These are phyloP conservation scores for Oconnorella tubifera DNA, from an alignment of 2,888 invertebrate species.

Conservation along the genomic window DNA sequence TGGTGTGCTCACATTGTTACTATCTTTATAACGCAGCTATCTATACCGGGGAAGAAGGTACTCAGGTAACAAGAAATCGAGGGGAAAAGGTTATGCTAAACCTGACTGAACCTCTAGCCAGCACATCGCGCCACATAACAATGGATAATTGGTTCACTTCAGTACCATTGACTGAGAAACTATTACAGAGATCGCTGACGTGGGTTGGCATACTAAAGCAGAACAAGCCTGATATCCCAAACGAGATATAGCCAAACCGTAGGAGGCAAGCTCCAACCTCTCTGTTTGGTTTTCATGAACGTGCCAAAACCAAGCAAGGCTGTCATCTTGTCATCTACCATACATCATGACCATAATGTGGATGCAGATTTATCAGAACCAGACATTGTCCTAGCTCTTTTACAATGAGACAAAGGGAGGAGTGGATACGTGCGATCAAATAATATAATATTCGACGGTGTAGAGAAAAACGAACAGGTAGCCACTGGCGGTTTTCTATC, in stretches of 20 bases:
- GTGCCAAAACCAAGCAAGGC: neutral
- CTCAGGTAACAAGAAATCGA: neutral
- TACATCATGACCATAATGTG: neutral
- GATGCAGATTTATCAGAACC: neutral
- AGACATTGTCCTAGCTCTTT: conserved; percentile 1
- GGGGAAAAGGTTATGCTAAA: neutral
- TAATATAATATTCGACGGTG: neutral
- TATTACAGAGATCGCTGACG: neutral
- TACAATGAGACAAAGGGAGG: conserved; percentile 1
- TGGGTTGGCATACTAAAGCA: neutral
- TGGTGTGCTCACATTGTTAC: neutral
- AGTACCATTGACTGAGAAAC: neutral
- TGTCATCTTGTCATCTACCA: neutral
- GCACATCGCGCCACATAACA: neutral
- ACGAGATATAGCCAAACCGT: neutral
- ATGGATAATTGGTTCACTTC: conserved; percentile 1
- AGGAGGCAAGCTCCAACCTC: neutral
- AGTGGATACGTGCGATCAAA: neutral
- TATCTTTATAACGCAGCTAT: neutral
- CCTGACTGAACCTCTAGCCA: neutral
- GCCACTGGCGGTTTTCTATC: conserved; percentile 9
- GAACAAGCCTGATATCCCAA: conserved; percentile 1
- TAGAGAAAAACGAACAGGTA: neutral
- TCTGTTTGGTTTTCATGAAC: neutral
- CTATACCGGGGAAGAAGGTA: conserved; percentile 1